Evolutionary conservation across 2,797 vertebrate species (phyloP).

Genomic region (Sebastes vulpes): DNA sequence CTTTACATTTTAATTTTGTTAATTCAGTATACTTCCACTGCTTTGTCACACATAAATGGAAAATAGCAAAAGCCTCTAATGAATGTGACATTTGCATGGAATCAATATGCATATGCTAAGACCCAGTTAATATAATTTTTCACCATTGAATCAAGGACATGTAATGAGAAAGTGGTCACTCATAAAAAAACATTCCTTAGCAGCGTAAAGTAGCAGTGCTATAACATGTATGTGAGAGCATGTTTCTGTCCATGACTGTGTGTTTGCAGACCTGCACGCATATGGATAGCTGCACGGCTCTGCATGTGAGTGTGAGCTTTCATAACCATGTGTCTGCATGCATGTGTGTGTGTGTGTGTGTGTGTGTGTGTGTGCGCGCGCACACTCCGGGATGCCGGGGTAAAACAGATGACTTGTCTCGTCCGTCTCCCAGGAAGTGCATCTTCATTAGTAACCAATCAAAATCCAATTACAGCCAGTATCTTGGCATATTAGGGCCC

Average conservation of each 20-base stretch:
- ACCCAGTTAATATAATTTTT: background rate
- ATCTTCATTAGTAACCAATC: constrained; percentile 89
- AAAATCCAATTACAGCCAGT: constrained; percentile 87
- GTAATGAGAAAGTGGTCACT: background rate
- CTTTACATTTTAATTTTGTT: background rate
- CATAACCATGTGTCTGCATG: background rate
- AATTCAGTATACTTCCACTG: background rate
- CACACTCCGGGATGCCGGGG: constrained; percentile 21
- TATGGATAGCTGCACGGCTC: background rate
- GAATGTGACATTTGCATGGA: too few relatives aligned
- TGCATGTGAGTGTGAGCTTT: constrained; percentile 3
- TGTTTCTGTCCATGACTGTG: background rate
- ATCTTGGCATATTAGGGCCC: constrained; percentile 84
- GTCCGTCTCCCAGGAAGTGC: constrained; percentile 83
- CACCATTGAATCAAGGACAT: background rate
- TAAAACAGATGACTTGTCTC: constrained; percentile 84
- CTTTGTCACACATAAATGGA: background rate
- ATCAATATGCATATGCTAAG: background rate
- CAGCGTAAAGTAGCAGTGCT: accelerated
- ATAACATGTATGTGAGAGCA: background rate
- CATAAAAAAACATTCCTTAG: background rate
- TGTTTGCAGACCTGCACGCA: background rate
- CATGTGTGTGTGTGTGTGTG: constrained; percentile 1
- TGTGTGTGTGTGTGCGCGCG: background rate
- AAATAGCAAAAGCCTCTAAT: background rate